Evolutionary conservation across 2,888 invertebrate species (phyloP), one percentile per base, ranked within the genome.

Genomic region (Caenorhabditis sp.): DNA sequence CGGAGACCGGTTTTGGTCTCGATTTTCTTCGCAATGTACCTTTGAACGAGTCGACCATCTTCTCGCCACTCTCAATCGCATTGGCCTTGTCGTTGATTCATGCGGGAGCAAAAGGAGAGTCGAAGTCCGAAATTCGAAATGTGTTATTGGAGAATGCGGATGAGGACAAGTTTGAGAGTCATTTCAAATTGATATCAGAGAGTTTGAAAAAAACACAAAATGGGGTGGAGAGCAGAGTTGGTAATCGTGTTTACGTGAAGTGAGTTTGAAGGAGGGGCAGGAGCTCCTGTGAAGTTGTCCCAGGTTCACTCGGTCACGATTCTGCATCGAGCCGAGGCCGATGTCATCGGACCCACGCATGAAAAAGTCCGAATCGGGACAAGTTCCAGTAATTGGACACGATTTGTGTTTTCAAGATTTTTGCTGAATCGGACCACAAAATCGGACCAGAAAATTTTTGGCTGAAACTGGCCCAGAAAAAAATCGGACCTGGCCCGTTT

Each of bases 81-180:
- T 60, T 71, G 2, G 66, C 60, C 5, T 21, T 71, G 1, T 71
- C 66, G 0, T 51, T 71, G 49, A 62, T 71, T 10, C 70, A 71
- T 19, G 37, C 63, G 21, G 70, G 70, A 55, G 70, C 66, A 10
- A 62, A 59, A 8, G 70, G 70, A 12, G 51, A 5, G 17, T 55
- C 70, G 0, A 62, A 57, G 17, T 59, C 59, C 4, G 66, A 71
- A 23, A 71, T 71, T 26, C 53, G 60, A 23, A 59, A 70, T 36
- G 50, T 19, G 19, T n/a, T 70, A 2, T 51, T 70, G 59, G 58
- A 31, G 19, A 65, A 65, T 17, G 70, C 72, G 55, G 63, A 66
- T 55, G 78, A 78, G 43, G 69, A 75, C 10, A 66, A 75, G 57
- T 62, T 71, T 58, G 66, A 69, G 19, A 26, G 64, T 27, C 71